These are phyloP conservation scores for Alsophila aescularia DNA, from an alignment of 2,888 invertebrate genomes.

Conservation along the genomic window DNA sequence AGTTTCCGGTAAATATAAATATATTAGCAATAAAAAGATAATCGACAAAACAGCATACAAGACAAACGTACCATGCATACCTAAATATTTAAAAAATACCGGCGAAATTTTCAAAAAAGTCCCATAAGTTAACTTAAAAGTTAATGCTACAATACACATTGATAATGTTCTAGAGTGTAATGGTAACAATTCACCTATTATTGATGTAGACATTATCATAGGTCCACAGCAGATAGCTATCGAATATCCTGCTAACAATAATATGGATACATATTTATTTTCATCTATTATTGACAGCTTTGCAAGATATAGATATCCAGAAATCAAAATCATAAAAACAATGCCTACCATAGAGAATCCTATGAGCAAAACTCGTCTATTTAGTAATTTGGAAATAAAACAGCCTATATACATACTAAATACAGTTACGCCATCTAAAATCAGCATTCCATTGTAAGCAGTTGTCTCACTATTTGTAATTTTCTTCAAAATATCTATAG, in stretches of 20 bases:
- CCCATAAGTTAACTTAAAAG: constrained; percentile 17
- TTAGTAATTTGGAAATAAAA: too few relatives aligned
- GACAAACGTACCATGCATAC: constrained; percentile 47
- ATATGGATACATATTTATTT: constrained; percentile 41
- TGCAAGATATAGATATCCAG: constrained; percentile 45
- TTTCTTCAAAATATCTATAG: too few relatives aligned
- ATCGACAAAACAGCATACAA: constrained; percentile 39
- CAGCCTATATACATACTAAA: too few relatives aligned
- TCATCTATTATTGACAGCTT: constrained; percentile 36
- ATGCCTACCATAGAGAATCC: constrained; percentile 37
- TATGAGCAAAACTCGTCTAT: constrained; percentile 46
- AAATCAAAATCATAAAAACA: constrained; percentile 43
- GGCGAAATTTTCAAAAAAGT: constrained; percentile 46
- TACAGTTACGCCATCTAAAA: too few relatives aligned
- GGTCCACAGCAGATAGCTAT: constrained; percentile 50
- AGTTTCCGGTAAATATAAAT: constrained; percentile 53
- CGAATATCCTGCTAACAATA: constrained; percentile 42
- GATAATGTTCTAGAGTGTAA: constrained; percentile 41
- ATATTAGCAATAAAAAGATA: constrained; percentile 36
- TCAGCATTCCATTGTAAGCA: too few relatives aligned
- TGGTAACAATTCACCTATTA: too few relatives aligned
- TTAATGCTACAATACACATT: too few relatives aligned
- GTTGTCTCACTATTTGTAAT: too few relatives aligned
- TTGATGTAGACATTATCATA: constrained; percentile 40
- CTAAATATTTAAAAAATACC: constrained; percentile 39